A percentile compares a stretch with the other conserved stretches of the same genome.
These are phyloP conservation scores for Athene cunicularia DNA, from an alignment of 2,113 vertebrate genomes.

Conservation along the genomic window DNA sequence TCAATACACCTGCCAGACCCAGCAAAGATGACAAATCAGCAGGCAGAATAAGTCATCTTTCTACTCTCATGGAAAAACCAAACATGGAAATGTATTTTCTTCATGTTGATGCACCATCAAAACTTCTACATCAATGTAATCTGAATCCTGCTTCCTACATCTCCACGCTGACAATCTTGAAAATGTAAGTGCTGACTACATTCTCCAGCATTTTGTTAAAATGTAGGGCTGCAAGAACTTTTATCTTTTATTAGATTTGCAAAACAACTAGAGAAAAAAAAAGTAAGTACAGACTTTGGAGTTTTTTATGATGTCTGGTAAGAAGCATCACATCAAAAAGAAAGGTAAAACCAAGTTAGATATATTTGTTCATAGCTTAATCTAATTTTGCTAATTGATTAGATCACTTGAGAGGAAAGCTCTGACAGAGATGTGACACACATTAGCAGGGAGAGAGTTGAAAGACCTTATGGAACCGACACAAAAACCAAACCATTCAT, in stretches of 20 bases:
- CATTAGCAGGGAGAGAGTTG: not conserved
- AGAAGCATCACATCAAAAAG: not conserved
- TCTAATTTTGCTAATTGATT: not conserved
- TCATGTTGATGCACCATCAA: not conserved
- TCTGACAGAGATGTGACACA: not conserved
- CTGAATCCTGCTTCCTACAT: not conserved
- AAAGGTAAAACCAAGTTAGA: not conserved
- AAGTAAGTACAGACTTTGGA: not conserved
- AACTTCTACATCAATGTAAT: not conserved
- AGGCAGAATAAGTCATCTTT: not conserved
- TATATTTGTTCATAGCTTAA: not conserved
- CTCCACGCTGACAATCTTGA: not conserved
- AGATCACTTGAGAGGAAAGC: not conserved
- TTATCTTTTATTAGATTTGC: not conserved
- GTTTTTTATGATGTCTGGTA: not conserved
- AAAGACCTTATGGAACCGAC: not conserved
- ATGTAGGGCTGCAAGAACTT: not conserved
- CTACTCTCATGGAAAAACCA: not conserved
- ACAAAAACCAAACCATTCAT: not conserved
- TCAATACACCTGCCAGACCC: not conserved
- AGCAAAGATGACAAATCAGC: not conserved
- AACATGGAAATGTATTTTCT: not conserved
- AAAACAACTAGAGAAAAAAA: not conserved
- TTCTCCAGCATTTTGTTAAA: not conserved
- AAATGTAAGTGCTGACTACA: not conserved